A percentile compares a stretch with the other conserved stretches of the same genome.
Conservation (phyloP, 1,140 invertebrate species). For the Steinernema feltiae region DNA sequence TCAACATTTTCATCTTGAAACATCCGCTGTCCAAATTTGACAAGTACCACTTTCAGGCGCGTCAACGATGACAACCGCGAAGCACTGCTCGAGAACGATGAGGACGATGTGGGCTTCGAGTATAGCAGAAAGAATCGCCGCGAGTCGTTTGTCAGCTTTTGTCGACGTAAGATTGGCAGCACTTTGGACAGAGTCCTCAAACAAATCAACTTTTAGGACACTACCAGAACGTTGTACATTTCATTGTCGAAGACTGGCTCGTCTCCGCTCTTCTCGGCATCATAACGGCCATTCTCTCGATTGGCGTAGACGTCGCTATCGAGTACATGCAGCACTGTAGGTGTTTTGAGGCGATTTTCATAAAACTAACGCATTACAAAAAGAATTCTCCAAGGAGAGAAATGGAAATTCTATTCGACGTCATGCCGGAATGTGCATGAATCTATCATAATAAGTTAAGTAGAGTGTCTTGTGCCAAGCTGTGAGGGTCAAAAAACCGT, state of each 20-base stretch:
- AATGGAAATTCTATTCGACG: too few species aligned
- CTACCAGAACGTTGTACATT: conserved; percentile 36
- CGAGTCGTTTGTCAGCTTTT: conserved; percentile 5
- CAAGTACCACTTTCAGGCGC: not conserved
- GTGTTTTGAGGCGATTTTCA: not conserved
- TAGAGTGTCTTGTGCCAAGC: not conserved
- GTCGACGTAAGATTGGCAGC: not conserved
- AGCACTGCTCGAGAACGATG: not conserved
- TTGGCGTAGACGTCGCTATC: conserved; percentile 34
- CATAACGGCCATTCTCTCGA: conserved; percentile 36
- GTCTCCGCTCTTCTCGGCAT: conserved; percentile 30
- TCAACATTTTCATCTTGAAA: too few species aligned
- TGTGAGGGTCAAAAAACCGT: not conserved
- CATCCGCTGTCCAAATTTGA: not conserved
- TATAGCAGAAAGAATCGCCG: not conserved
- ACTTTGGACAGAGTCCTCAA: not conserved
- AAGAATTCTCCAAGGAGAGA: too few species aligned
- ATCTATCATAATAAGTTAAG: too few species aligned
- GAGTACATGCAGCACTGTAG: conserved; percentile 39
- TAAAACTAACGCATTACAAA: not conserved
- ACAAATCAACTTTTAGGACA: conserved; percentile 28
- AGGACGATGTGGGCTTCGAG: not conserved
- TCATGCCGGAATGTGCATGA: too few species aligned
- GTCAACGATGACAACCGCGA: conserved; percentile 2
- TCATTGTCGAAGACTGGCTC: conserved; percentile 43